phyloP scores from a whole-genome alignment of 2,113 vertebrate species.

The Pachypanchax playfairii region DNA sequence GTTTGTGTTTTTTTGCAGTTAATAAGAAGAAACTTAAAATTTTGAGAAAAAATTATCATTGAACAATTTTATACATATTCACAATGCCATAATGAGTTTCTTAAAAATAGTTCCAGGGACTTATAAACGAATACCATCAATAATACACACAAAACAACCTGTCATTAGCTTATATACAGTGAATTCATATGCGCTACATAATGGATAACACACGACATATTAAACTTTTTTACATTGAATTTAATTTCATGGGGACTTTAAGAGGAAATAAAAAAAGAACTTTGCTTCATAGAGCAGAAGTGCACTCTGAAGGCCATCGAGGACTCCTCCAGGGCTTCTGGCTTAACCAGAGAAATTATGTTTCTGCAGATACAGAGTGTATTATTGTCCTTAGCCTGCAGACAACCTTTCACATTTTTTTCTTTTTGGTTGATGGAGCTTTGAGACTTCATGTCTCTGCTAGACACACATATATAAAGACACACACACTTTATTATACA shows the following conservation, averaged over 20 bases:
- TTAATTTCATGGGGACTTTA: slow-evolving; percentile 12
- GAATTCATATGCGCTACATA: background rate
- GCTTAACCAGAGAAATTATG: slow-evolving; percentile 64
- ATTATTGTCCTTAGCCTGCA: slow-evolving; percentile 70
- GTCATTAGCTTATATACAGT: background rate
- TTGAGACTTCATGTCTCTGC: slow-evolving; percentile 69
- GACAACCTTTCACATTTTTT: slow-evolving; percentile 73
- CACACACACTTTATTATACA: slow-evolving; percentile 47
- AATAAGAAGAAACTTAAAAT: background rate
- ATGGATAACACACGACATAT: background rate
- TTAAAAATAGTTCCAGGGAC: background rate
- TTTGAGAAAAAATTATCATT: background rate
- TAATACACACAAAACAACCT: background rate
- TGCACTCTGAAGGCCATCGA: slow-evolving; percentile 47
- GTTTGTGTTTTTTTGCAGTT: background rate
- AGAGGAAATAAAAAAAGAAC: slow-evolving; percentile 20
- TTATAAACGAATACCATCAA: background rate
- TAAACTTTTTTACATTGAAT: slow-evolving; percentile 3
- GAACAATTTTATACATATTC: background rate
- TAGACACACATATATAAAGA: slow-evolving; percentile 34
- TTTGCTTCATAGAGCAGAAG: slow-evolving; percentile 29
- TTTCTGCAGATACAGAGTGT: slow-evolving; percentile 66
- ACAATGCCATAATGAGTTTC: background rate
- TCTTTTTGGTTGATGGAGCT: slow-evolving; percentile 62
- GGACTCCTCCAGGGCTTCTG: slow-evolving; percentile 58